Base-by-base conservation (phyloP, 2,888 invertebrate species). In the Choreutis nemorana region DNA sequence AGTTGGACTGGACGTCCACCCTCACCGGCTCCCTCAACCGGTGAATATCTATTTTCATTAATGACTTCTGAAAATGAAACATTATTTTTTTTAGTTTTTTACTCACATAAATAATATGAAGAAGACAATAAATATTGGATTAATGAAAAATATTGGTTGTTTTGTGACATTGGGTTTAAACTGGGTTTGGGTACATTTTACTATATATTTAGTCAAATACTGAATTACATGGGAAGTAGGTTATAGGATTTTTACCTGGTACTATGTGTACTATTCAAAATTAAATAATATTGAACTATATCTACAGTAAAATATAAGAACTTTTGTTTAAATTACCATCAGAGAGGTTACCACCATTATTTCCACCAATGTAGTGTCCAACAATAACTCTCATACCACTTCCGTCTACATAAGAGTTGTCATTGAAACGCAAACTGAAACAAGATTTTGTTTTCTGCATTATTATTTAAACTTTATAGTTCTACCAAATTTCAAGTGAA, bases 281-380 rank as follows among this genome's bases (percentile, higher is more conserved):
- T n/a, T n/a, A n/a, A n/a, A n/a, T n/a, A n/a, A n/a, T 36, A 38
- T n/a, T n/a, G n/a, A n/a, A n/a, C n/a, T n/a, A 14, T n/a, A n/a
- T n/a, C n/a, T n/a, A n/a, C n/a, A n/a, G n/a, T n/a, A n/a, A n/a
- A n/a, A n/a, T n/a, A n/a, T n/a, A 14, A n/a, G n/a, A n/a, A n/a
- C n/a, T n/a, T n/a, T n/a, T n/a, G n/a, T n/a, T n/a, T n/a, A 27
- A 35, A 40, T 51, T 71, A 89, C 91, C 90, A 73, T 86, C 82
- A 33, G 91, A 89, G 40, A 93, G 82, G 57, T 93, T 92, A 14
- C 86, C 85, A 51, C 90, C 90, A 35, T 87, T 84, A 29, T 85
- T 85, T 40, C 90, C 89, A 26, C 94, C 94, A 47, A 93, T 84
- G 64, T 93, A 95, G 65, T 92, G 92, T 1, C 94, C 94, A 13